Evolutionary conservation across 2,888 invertebrate species (phyloP).

Genomic region (Agrochola lychnidis): DNA sequence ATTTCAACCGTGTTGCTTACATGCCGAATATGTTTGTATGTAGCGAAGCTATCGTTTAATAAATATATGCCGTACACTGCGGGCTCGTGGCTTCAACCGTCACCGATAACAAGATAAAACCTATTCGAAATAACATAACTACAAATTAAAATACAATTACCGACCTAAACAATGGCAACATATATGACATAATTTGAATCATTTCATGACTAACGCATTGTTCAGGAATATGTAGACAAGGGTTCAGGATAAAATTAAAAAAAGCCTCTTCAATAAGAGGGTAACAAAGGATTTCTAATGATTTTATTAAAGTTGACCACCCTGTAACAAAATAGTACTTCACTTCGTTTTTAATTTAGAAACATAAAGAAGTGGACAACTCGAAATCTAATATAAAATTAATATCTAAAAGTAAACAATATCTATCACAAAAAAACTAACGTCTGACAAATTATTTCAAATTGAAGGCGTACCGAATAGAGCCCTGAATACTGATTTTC

Average conservation of each 20-base stretch:
- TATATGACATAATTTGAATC: conserved; percentile 83
- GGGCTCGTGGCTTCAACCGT: conserved; percentile 68
- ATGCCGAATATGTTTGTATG: conserved; percentile 78
- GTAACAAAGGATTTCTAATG: conserved; percentile 61
- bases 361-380: conserved; percentile 67
- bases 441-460: conserved; percentile 71
- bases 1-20: conserved; percentile 85
- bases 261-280: conserved; percentile 53
- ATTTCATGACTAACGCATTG: conserved; percentile 84
- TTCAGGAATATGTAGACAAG: conserved; percentile 76
- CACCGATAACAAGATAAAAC: conserved; percentile 80
- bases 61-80: conserved; percentile 71
- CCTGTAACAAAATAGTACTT: conserved; percentile 56
- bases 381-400: conserved; percentile 73
- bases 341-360: conserved; percentile 58
- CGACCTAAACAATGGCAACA: conserved; percentile 89
- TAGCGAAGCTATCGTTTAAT: conserved; percentile 81
- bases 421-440: conserved; percentile 86
- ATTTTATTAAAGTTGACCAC: conserved; percentile 54
- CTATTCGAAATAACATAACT: conserved; percentile 78
- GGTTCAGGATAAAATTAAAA: conserved; percentile 47
- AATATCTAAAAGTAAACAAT: conserved; percentile 83
- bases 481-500: conserved; percentile 74
- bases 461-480: conserved; percentile 64
- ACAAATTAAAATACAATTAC: conserved; percentile 77